These are phyloP conservation scores for Shargacucullia verbasci DNA, from an alignment of 2,888 invertebrate genomes.

Conservation along the genomic window DNA sequence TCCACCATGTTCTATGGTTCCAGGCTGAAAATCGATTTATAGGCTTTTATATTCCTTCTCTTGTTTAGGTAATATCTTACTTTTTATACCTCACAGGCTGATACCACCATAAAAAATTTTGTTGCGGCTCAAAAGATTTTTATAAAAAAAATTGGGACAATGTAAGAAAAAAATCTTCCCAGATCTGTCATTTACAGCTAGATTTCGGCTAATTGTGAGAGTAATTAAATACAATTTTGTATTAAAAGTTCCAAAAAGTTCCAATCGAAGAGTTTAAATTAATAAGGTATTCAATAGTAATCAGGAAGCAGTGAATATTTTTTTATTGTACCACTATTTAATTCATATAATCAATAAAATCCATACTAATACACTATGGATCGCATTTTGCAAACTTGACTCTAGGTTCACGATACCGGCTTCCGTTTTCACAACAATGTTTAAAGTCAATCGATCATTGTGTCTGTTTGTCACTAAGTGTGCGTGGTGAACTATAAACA, in stretches of 20 bases:
- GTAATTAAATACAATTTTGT: no score
- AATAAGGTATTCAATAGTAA: no score
- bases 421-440: slow-evolving; percentile 56
- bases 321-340: no score
- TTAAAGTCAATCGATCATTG: slow-evolving; percentile 53
- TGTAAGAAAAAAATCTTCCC: not conserved
- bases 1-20: no score
- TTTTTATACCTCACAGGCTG: no score
- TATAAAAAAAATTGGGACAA: not conserved
- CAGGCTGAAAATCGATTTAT: no score
- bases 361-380: slow-evolving; percentile 18
- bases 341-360: slow-evolving; percentile 19
- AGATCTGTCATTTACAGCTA: slow-evolving; percentile 3
- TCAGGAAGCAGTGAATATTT: no score
- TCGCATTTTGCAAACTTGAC: slow-evolving; percentile 30
- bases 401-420: slow-evolving; percentile 47
- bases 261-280: no score
- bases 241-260: no score
- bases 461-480: slow-evolving; percentile 43
- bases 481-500: slow-evolving; percentile 49
- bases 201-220: no score
- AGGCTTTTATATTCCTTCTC: not conserved
- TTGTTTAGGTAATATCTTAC: no score
- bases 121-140: not conserved
- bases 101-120: no score